Evolutionary conservation across 2,113 vertebrate genomes (phyloP).

Genomic region (Mesitornis unicolor): DNA sequence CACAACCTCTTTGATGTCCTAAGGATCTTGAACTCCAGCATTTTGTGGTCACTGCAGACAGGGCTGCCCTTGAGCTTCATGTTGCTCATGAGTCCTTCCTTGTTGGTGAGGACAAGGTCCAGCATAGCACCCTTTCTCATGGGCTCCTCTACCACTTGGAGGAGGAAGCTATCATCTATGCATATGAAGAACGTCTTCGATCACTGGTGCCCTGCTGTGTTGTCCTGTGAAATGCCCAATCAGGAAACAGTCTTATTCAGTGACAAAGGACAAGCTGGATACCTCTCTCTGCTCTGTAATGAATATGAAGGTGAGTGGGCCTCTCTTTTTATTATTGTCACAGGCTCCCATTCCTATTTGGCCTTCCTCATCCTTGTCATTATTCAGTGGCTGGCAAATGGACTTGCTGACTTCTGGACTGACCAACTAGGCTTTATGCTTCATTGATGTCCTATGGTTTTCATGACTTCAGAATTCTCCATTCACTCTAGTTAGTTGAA

Average conservation of each 20-base stretch:
- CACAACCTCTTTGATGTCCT: too few relatives aligned
- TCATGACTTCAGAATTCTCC: slow-evolving; percentile 9
- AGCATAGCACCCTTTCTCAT: too few relatives aligned
- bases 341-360: neutral
- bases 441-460: slow-evolving; percentile 13
- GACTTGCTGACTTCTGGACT: slow-evolving; percentile 8
- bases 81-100: too few relatives aligned
- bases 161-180: too few relatives aligned
- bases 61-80: too few relatives aligned
- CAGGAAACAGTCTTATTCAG: neutral
- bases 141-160: too few relatives aligned
- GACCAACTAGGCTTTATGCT: slow-evolving; percentile 3
- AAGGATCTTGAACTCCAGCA: too few relatives aligned
- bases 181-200: too few relatives aligned
- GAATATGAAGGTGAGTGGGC: neutral
- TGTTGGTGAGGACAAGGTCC: too few relatives aligned
- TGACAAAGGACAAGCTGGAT: neutral
- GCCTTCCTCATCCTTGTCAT: neutral
- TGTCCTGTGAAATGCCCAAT: too few relatives aligned
- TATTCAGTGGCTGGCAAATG: neutral
- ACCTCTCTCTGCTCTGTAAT: neutral
- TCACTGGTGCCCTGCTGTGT: too few relatives aligned
- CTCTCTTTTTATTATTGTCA: neutral
- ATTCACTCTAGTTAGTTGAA: slow-evolving; percentile 41
- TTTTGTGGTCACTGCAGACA: too few relatives aligned